Evolutionary conservation across 2,888 invertebrate species (phyloP).

Genomic region (Leucozona laternaria): DNA sequence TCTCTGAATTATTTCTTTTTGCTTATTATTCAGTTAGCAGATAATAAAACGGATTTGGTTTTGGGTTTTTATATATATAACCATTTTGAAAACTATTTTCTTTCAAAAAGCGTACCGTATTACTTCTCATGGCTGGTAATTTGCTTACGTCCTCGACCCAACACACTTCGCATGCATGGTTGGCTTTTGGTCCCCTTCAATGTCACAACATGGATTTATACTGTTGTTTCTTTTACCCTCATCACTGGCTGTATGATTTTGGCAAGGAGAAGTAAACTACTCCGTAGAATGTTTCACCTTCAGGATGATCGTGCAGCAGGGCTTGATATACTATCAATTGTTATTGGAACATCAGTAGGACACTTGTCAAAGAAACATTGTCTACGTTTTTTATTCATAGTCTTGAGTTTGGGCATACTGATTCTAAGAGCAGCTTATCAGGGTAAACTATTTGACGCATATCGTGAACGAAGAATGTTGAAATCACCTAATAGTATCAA

Average conservation of each 20-base stretch:
- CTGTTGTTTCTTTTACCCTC: not conserved
- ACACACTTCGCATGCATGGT: not conserved
- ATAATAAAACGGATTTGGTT: no score
- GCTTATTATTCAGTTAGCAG: no score
- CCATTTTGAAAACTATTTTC: not conserved
- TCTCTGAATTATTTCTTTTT: no score
- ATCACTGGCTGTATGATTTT: not conserved
- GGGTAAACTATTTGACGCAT: conserved; percentile 37
- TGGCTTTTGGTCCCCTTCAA: not conserved
- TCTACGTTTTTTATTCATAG: not conserved
- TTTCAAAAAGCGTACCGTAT: not conserved
- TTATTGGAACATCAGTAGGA: not conserved
- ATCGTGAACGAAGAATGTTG: not conserved
- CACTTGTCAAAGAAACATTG: not conserved
- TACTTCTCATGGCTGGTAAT: not conserved
- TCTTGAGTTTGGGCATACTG: not conserved
- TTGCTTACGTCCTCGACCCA: not conserved
- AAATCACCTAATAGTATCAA: not conserved
- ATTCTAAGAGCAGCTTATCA: conserved; percentile 30
- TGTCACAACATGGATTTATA: not conserved
- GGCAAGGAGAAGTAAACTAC: not conserved
- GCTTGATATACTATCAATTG: not conserved
- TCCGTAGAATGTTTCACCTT: not conserved
- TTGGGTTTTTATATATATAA: no score
- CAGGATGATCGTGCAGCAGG: not conserved